phyloP scores from a whole-genome alignment of 2,113 vertebrate species.

The Rhombomys opimus region DNA sequence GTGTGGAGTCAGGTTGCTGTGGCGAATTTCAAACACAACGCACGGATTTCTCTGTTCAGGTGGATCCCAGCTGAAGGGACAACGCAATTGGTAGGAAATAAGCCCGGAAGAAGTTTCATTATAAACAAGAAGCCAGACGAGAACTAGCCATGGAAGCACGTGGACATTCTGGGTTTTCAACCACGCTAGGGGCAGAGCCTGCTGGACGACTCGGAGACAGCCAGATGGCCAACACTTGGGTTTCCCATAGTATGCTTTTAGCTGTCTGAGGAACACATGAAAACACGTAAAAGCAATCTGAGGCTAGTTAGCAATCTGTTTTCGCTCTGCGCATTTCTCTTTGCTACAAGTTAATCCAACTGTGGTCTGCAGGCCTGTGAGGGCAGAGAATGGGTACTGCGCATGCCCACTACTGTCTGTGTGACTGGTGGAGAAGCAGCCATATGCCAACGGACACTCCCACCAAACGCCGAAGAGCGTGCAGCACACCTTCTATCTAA shows the following conservation, averaged over 20 bases:
- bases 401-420: not conserved
- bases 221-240: constrained; percentile 54
- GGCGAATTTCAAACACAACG: constrained; percentile 47
- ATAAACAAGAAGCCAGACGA: not conserved
- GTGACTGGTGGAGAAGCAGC: not conserved
- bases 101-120: not conserved
- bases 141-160: constrained; percentile 5
- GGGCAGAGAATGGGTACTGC: not conserved
- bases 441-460: not conserved
- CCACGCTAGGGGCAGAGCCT: constrained; percentile 16
- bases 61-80: not conserved
- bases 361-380: constrained; percentile 1
- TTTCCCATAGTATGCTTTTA: constrained; percentile 32
- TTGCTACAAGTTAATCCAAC: not conserved
- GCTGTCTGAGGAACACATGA: constrained; percentile 30
- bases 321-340: constrained; percentile 48
- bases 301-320: constrained; percentile 55
- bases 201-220: constrained; percentile 27
- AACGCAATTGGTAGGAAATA: constrained; percentile 43
- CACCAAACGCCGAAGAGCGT: not conserved
- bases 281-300: constrained; percentile 56
- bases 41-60: constrained; percentile 37
- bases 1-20: not conserved
- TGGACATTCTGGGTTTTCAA: constrained; percentile 55
- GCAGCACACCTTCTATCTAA: not conserved